Evolutionary conservation across 2,888 invertebrate species (phyloP), one percentile per base, ranked within the genome.

Genomic region (Pachliopta kotzebuea): DNA sequence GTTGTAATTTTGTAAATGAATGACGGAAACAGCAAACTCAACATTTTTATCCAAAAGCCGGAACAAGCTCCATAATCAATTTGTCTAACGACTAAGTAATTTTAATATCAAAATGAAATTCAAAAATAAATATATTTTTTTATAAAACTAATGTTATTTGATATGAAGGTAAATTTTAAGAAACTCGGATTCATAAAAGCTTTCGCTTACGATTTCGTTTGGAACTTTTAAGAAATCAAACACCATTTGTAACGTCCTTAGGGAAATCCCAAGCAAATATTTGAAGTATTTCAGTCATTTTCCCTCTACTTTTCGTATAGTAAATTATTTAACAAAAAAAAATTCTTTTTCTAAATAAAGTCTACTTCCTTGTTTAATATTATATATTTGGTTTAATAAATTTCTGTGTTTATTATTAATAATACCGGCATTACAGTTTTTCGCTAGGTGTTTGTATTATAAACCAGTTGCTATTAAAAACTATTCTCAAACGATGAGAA

Each of bases 81-180:
- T 37, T 37, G 2, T 37, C 26, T 26, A 6, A 26, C 6, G 6
- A 26, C 26, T 26, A 3, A 26, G 6, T 26, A 26, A 26, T 26
- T 26, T 26, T 6, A 26, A 11, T 37, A 37, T 37, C 37, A 37
- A 4, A 31, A 11, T 31, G 1, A 31, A 31, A 14, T 14, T 37
- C 14, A 11, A 37, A 4, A 14, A 14, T 37, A 9, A 37, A 11
- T 11, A 37, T 2, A 11, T 14, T 14, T 37, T 37, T 11, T 31
- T n/a, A 11, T 52, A 18, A 54, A 54, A 54, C 31, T 57, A 62
- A 52, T 21, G 3, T 2, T n/a, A 52, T 52, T 52, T 9, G 21
- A 21, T n/a, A 21, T 11, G 8, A 64, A 73, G 76, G 69, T 74
- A 76, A 77, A 74, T 76, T 77, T 75, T 71, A 75, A 71, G 70